phyloP scores from a whole-genome alignment of 2,888 invertebrate species.

The Agriotes lineatus region DNA sequence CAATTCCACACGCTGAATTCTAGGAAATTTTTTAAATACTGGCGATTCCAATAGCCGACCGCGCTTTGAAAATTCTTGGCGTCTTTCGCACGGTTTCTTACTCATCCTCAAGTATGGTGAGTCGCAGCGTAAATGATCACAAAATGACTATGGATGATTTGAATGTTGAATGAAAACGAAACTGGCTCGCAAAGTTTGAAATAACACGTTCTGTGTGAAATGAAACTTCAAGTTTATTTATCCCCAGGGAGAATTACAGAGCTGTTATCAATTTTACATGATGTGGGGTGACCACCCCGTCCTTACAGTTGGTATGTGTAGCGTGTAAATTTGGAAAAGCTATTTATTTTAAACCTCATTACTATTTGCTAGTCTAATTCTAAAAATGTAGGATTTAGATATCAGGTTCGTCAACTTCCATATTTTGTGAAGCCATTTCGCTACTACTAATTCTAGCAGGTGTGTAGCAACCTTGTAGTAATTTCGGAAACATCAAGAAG shows the following conservation, averaged over 20 bases:
- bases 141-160: background rate
- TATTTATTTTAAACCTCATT: too few species aligned
- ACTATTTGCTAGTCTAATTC: too few species aligned
- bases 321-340: background rate
- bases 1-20: background rate
- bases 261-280: slow-evolving; percentile 14
- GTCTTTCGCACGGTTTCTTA: background rate
- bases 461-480: too few species aligned
- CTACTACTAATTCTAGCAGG: too few species aligned
- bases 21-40: background rate
- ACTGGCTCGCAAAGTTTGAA: too few species aligned
- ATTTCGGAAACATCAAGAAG: too few species aligned
- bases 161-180: slow-evolving; percentile 4
- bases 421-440: too few species aligned
- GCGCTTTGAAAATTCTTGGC: slow-evolving; percentile 4
- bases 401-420: too few species aligned
- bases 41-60: background rate
- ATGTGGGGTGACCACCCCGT: background rate
- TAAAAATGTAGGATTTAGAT: too few species aligned
- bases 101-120: background rate
- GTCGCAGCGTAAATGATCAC: background rate
- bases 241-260: slow-evolving; percentile 1
- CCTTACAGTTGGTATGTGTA: background rate
- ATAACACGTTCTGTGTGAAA: background rate
- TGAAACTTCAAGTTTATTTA: background rate